Evolutionary conservation across 2,888 invertebrate genomes (phyloP).

Genomic region (Dasypogon diadema): DNA sequence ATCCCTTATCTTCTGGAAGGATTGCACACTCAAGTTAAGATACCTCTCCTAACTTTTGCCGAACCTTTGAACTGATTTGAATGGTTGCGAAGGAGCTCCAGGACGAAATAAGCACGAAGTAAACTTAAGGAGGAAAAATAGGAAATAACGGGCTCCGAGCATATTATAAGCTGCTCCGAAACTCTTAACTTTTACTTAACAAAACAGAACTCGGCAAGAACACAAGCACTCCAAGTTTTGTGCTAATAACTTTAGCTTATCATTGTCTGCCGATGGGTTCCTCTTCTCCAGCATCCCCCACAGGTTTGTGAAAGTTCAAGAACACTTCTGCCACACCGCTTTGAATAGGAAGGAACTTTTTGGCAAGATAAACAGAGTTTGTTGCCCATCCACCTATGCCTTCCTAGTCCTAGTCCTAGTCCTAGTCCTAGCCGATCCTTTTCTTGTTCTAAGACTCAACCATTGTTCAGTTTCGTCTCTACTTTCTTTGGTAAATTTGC

Average conservation of each 20-base stretch:
- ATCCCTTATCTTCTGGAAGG: slow-evolving; percentile 45
- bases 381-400: slow-evolving; percentile 26
- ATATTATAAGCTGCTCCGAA: slow-evolving; percentile 55
- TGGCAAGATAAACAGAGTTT: slow-evolving; percentile 48
- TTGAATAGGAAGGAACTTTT: slow-evolving; percentile 40
- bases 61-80: slow-evolving; percentile 48
- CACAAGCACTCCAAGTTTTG: slow-evolving; percentile 51
- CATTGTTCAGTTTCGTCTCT: slow-evolving; percentile 19
- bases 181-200: slow-evolving; percentile 55
- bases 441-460: slow-evolving; percentile 13
- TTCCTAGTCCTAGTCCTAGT: neutral
- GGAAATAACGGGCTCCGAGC: slow-evolving; percentile 42
- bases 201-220: slow-evolving; percentile 54
- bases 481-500: slow-evolving; percentile 46
- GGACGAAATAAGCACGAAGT: slow-evolving; percentile 24
- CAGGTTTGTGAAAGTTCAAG: slow-evolving; percentile 49
- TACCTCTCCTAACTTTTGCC: slow-evolving; percentile 34
- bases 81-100: slow-evolving; percentile 30
- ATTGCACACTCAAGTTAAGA: slow-evolving; percentile 44
- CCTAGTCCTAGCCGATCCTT: slow-evolving; percentile 10
- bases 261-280: slow-evolving; percentile 53
- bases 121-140: slow-evolving; percentile 39
- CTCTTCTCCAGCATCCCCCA: neutral
- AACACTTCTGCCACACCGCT: slow-evolving; percentile 49
- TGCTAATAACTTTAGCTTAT: slow-evolving; percentile 55